Percentiles rank a stretch among this genome's conserved stretches.
Conservation (phyloP, 2,888 invertebrate genomes). For the Amaurobius ferox region DNA sequence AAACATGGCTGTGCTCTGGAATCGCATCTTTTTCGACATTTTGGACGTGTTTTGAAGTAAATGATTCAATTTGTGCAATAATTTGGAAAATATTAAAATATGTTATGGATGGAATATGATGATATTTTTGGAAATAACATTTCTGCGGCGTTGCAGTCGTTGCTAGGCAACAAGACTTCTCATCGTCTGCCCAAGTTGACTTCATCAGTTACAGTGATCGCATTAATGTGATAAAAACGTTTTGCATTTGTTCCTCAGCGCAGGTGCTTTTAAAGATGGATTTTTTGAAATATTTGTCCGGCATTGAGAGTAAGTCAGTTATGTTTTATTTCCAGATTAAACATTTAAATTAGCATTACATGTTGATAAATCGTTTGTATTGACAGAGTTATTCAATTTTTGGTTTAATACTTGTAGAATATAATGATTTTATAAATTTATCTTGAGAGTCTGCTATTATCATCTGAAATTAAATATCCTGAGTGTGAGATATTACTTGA, state of each 20-base stretch:
- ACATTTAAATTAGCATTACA: no score
- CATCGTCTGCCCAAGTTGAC: slow-evolving; percentile 41
- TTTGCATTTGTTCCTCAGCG: neutral
- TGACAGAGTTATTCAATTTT: no score
- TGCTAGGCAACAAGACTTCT: slow-evolving; percentile 50
- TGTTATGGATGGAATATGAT: slow-evolving; percentile 15
- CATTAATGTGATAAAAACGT: neutral
- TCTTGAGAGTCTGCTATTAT: no score
- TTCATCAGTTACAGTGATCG: slow-evolving; percentile 39
- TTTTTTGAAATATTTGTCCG: neutral
- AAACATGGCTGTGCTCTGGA: slow-evolving; percentile 18
- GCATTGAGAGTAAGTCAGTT: no score
- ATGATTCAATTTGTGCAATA: neutral
- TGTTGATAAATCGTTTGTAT: no score
- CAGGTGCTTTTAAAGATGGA: neutral
- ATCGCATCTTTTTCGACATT: slow-evolving; percentile 5
- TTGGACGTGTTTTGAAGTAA: neutral
- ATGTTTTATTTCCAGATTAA: no score
- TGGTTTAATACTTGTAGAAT: no score
- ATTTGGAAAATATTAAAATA: neutral
- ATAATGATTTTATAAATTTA: no score
- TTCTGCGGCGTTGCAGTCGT: slow-evolving; percentile 59
- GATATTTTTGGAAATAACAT: slow-evolving; percentile 47
- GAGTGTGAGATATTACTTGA: no score
- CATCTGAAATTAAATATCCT: no score